Conservation (phyloP, 35 echinoderm and acorn worm species). For the Lytechinus variegatus region DNA sequence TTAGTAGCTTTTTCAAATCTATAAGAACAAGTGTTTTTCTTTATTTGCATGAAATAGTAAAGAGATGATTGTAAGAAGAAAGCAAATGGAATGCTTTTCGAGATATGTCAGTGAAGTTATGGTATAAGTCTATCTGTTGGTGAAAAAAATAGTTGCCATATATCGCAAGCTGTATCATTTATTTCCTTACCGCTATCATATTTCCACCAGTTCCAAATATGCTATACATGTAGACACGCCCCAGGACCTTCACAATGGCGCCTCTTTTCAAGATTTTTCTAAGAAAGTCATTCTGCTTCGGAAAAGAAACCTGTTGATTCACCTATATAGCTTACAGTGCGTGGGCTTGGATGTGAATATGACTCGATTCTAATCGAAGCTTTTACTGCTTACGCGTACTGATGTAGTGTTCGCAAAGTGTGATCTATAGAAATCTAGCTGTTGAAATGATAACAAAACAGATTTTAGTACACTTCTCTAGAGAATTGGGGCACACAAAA, state of each 20-base stretch:
- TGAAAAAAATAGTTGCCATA: too few relatives aligned
- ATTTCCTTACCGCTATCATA: too few relatives aligned
- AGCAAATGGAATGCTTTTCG: too few relatives aligned
- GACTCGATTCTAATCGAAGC: not conserved
- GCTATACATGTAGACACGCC: too few relatives aligned
- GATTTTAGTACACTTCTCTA: not conserved
- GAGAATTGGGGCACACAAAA: not conserved
- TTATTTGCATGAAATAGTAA: too few relatives aligned
- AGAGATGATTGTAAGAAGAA: too few relatives aligned
- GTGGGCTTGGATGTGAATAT: not conserved
- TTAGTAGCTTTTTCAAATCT: too few relatives aligned
- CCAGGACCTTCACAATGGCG: not conserved
- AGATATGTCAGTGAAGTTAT: too few relatives aligned
- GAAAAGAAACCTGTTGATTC: not conserved
- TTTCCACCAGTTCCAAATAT: too few relatives aligned
- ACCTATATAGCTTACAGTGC: not conserved
- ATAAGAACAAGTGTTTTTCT: too few relatives aligned
- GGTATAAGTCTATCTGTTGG: too few relatives aligned
- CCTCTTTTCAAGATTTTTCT: not conserved
- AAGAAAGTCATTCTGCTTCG: not conserved
- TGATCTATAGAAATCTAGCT: not conserved
- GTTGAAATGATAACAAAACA: not conserved
- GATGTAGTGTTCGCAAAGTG: not conserved
- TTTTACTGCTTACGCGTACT: not conserved
- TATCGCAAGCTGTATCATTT: too few relatives aligned